Base-by-base conservation (phyloP, 2,888 invertebrate species). In the Acanthopleura granulata region DNA sequence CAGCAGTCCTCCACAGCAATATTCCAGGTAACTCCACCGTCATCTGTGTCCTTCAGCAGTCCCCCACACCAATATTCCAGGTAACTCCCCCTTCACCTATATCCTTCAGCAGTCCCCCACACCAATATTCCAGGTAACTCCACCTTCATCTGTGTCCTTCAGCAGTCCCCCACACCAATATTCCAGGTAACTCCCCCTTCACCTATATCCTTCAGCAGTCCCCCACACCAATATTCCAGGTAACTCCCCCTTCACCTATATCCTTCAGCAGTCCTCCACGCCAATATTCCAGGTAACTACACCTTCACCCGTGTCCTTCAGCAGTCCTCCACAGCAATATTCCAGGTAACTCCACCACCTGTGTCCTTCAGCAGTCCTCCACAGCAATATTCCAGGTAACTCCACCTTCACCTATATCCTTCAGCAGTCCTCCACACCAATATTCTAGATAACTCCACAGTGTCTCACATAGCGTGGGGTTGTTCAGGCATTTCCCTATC, bases 91-190 rank as follows among this genome's bases (percentile, higher is more conserved):
- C 16, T 93, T 94, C 66, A 93, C 92, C 1, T 91, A 93, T 0
- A 93, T 96, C 25, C 91, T 96, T 9, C 93, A 93, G 84, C 95
- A 96, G 86, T 93, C 94, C 76, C 95, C 95, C 0, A 93, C 94
- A 15, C 87, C 91, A 27, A 93, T 93, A 81, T 93, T 92, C 86
- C 91, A 91, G 84, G 90, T 89, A 77, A 80, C 82, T 78, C n/a
- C n/a, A 94, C 94, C 15, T 93, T 94, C 62, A 93, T 92, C 1
- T 91, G 93, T 0, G 93, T 96, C 25, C 91, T 96, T 9, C 93
- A 93, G 84, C 95, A 96, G 86, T 93, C 94, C 76, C 95, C 95
- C 0, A 93, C 94, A 15, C 87, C 91, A 27, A 93, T 93, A 81
- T 93, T 92, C 86, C 91, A 91, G 84, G 90, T 89, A 77, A 80